Conservation (phyloP, 2,113 vertebrate species). For the Sapajus apella region DNA sequence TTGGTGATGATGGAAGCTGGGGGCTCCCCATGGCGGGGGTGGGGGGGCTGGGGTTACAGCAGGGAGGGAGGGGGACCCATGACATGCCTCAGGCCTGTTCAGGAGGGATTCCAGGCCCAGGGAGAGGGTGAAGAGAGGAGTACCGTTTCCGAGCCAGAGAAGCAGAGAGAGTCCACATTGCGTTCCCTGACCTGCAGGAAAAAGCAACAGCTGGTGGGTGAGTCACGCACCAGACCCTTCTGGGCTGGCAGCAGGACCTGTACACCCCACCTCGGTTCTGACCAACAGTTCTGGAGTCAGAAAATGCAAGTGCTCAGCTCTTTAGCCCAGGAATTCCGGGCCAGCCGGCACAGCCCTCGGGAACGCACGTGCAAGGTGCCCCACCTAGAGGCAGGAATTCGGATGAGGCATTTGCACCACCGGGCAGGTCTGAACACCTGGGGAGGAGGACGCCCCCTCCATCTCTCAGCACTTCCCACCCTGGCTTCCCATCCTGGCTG, state of each 20-base stretch:
- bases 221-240: too few species aligned
- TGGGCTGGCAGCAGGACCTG: not conserved
- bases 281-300: not conserved
- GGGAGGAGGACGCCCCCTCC: fast-evolving
- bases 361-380: constrained; percentile 64
- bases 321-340: fast-evolving
- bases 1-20: too few species aligned
- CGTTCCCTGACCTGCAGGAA: fast-evolving
- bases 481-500: fast-evolving
- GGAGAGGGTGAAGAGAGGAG: fast-evolving
- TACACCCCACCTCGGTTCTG: not conserved
- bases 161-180: fast-evolving
- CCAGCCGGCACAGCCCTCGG: not conserved
- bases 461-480: fast-evolving
- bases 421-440: not conserved
- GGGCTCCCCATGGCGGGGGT: too few species aligned
- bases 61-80: too few species aligned
- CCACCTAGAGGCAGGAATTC: constrained; percentile 85
- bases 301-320: not conserved
- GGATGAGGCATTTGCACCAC: not conserved
- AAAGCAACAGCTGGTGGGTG: too few species aligned
- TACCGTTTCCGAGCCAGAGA: not conserved
- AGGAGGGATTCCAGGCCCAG: not conserved
- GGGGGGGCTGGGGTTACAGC: fast-evolving
- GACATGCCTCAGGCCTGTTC: not conserved